Conservation (phyloP, 2,888 invertebrate species). For the Noctua comes region DNA sequence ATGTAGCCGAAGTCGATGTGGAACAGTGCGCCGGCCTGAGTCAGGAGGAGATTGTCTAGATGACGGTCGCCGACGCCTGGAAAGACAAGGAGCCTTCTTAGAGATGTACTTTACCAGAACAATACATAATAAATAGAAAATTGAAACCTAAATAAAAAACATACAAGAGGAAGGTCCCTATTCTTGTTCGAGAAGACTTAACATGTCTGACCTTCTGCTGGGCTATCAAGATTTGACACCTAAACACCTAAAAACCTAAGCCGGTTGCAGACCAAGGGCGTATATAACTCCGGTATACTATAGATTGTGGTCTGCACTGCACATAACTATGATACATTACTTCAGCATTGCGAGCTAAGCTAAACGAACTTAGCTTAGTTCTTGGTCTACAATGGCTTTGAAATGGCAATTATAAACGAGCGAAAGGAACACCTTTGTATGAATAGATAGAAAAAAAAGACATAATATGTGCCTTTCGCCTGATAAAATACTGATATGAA, state of each 20-base stretch:
- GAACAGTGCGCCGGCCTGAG: constrained; percentile 96
- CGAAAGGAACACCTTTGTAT: too few species aligned
- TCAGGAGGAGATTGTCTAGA: constrained; percentile 98
- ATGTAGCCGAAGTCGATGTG: constrained; percentile 99
- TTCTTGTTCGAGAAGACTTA: background rate
- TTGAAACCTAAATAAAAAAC: background rate
- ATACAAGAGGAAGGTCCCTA: background rate
- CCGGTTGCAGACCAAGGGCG: too few species aligned
- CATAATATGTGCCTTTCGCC: too few species aligned
- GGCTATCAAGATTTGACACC: background rate
- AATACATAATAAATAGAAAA: background rate
- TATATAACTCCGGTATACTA: too few species aligned
- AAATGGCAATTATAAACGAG: too few species aligned
- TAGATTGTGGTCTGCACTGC: too few species aligned
- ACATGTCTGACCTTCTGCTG: background rate
- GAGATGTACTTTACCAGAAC: background rate
- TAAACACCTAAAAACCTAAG: background rate
- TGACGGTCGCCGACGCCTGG: constrained; percentile 99
- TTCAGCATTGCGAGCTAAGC: too few species aligned
- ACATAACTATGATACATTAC: too few species aligned
- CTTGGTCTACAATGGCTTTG: too few species aligned
- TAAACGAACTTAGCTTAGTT: too few species aligned
- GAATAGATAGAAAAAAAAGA: too few species aligned
- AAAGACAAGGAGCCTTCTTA: accelerated
- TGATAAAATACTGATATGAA: too few species aligned